Evolutionary conservation across 2,888 invertebrate species (phyloP).

Genomic region (Temnothorax ravouxi): DNA sequence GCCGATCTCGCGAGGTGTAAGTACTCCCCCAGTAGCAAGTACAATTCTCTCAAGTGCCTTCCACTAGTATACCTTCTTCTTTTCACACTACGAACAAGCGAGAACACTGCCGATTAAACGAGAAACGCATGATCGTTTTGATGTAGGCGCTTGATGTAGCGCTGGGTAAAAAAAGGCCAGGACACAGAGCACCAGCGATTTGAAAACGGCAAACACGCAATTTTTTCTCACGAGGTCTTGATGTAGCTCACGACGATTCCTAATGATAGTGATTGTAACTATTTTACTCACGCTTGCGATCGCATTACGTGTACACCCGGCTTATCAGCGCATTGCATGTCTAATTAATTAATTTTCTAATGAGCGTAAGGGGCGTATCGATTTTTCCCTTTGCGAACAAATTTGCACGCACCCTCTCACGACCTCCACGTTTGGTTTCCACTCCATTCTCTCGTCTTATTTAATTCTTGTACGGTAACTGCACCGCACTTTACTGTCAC

Average conservation of each 20-base stretch:
- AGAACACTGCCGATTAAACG: conserved; percentile 59
- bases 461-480: conserved; percentile 17
- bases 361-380: background rate
- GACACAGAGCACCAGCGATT: conserved; percentile 49
- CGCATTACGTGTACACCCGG: background rate
- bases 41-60: conserved; percentile 65
- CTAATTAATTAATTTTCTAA: background rate
- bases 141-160: conserved; percentile 20
- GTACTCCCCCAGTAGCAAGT: conserved; percentile 87
- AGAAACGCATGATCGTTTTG: conserved; percentile 62
- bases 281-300: background rate
- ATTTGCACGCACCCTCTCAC: background rate
- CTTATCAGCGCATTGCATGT: background rate
- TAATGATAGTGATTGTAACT: background rate
- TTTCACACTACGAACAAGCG: conserved; percentile 32
- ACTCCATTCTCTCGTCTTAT: background rate
- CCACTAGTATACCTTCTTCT: conserved; percentile 57
- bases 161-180: conserved; percentile 35
- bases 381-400: background rate
- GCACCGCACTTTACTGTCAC: conserved; percentile 41
- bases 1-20: conserved; percentile 96
- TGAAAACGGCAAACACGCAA: conserved; percentile 36
- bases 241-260: background rate
- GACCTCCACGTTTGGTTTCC: background rate
- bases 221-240: background rate